Conservation (phyloP, 2,888 invertebrate species). For the Acanthosepion esculentum region DNA sequence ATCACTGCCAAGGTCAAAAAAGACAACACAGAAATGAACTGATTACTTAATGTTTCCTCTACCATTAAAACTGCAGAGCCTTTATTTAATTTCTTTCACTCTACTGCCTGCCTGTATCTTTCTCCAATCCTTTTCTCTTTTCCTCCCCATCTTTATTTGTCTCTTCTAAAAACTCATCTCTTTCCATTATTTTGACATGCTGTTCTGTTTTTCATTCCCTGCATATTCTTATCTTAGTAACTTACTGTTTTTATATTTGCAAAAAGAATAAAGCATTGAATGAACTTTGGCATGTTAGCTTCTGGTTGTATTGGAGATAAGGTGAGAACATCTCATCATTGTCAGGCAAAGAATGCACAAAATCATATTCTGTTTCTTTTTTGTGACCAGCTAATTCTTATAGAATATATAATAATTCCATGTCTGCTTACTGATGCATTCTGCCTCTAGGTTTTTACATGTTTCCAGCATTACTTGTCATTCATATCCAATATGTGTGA, state of each 20-base stretch:
- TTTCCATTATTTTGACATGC: conserved; percentile 11
- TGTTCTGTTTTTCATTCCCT: not conserved
- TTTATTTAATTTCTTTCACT: not conserved
- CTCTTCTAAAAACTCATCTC: not conserved
- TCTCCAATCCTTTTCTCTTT: not conserved
- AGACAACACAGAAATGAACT: not conserved
- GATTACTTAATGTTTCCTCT: not conserved
- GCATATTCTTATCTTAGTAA: not conserved
- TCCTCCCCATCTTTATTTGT: not conserved
- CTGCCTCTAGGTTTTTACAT: not conserved
- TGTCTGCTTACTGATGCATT: conserved; percentile 4
- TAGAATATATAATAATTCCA: conserved; percentile 17
- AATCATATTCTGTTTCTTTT: conserved; percentile 33
- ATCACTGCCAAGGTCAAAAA: not conserved
- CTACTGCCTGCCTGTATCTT: not conserved
- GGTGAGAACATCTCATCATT: conserved; percentile 23
- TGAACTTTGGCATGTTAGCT: conserved; percentile 22
- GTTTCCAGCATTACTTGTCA: not conserved
- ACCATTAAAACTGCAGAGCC: not conserved
- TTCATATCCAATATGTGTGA: conserved; percentile 33
- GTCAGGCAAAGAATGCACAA: conserved; percentile 8
- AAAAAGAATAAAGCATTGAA: not conserved
- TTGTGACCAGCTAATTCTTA: not conserved
- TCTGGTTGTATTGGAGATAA: not conserved
- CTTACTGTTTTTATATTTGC: not conserved